Evolutionary conservation across 1,140 invertebrate genomes (phyloP), one percentile per base, ranked within the genome.

Genomic region (Harlomillsia oculata): DNA sequence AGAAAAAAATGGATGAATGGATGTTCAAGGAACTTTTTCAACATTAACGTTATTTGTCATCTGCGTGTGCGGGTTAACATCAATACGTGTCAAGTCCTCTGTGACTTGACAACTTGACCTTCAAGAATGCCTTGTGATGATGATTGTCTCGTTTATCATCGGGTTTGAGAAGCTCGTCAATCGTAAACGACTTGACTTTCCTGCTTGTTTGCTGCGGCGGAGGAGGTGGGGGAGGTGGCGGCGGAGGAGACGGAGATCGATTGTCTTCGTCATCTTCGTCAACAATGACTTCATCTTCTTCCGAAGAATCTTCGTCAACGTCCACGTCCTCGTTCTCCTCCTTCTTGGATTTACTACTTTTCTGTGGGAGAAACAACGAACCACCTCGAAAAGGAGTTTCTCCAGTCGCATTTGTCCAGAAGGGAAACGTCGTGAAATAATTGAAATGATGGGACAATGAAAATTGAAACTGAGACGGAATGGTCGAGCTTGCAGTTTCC

Each of bases 131-230:
- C n/a, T n/a, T n/a, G n/a, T n/a, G n/a, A n/a, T n/a, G n/a, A n/a
- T 26, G n/a, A 9, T 21, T 36, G 9, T 16, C 46, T 16, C 46
- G 34, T 43, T 13, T 53, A 5, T 63, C 59, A 20, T 63, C 59
- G 36, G 87, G 87, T 65, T 88, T 89, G 4, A 90, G 66, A 5
- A 90, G 67, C 67, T 89, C 87, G 67, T 90, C 87, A 65, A 90
- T 90, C 0, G 85, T 87, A 67, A 89, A 89, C 0, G 85, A 84
- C 71, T 87, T 89, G 43, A 80, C 79, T 69, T 86, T 54, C n/a
- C n/a, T n/a, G n/a, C n/a, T n/a, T n/a, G n/a, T n/a, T n/a, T n/a
- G n/a, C n/a, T n/a, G n/a, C n/a, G n/a, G n/a, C n/a, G n/a, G n/a
- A n/a, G n/a, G n/a, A n/a, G n/a, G 18, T 34, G 29, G 11, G 6